Base-by-base conservation (phyloP, 2,797 vertebrate species). In the Saxicola maurus region DNA sequence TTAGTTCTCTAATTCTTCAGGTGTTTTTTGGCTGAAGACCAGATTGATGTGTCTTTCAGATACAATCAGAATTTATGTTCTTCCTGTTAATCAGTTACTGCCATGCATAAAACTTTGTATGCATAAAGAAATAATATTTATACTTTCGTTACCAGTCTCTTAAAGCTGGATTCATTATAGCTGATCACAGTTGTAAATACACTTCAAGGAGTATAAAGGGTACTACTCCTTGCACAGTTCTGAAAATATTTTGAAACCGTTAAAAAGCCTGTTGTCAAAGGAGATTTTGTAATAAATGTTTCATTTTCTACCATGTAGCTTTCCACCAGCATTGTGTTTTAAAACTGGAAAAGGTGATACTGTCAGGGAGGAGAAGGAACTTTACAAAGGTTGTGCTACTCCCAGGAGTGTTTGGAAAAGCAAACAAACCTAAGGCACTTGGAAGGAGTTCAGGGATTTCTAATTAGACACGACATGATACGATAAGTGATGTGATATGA, bases 401-500 rank as follows among this genome's bases (percentile, higher is more conserved):
- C 55, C 43, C 17, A 20, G 71, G 31, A 69, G 30, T 9, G 24
- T 46, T 74, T 53, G 65, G n/a, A 53, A 59, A 92, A 65, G 61
- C 69, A 87, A 93, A 59, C 68, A 90, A 88, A 72, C 78, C 49
- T 48, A 56, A 77, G 76, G 89, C 81, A 35, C 53, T 78, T 90
- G 92, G 69, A 83, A 82, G 53, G 38, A 69, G 67, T 86, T 93
- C 68, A 87, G 52, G 59, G 49, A 11, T 27, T 92, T 88, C 86
- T 90, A 71, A 80, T 78, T 57, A 62, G 46, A 35, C 69, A 21
- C 28, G 33, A 82, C 56, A 86, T 11, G 87, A 35, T 86, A 45
- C 4, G 86, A 25, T 86, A 67, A 9, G 17, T 12, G 21, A 77
- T 38, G 48, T 52, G 55, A 31, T 64, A 7, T 55, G 60, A 89